Conservation (phyloP, 2,113 vertebrate species). For the Pitta sordida region DNA sequence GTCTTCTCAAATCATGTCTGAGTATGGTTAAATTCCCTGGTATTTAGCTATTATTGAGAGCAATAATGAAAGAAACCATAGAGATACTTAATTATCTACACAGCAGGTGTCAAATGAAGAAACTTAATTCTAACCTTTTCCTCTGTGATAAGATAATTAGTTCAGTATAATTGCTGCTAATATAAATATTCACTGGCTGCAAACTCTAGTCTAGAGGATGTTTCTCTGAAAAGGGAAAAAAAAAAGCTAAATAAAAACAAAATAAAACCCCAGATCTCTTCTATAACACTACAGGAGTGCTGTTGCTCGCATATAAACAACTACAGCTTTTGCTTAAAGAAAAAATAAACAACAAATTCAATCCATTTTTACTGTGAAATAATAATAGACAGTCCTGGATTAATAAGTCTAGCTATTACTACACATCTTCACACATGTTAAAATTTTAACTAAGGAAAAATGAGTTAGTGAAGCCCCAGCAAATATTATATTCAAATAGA, state of each 20-base stretch:
- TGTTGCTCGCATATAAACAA: conserved; percentile 62
- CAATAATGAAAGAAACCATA: conserved; percentile 75
- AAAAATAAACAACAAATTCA: not conserved
- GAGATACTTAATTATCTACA: conserved; percentile 80
- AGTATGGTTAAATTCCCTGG: conserved; percentile 71
- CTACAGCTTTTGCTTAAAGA: not conserved
- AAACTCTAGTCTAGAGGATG: conserved; percentile 67
- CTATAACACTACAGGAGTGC: conserved; percentile 8
- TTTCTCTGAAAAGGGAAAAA: conserved; percentile 24
- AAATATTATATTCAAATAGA: accelerated
- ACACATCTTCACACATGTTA: not conserved
- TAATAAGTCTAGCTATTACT: not conserved
- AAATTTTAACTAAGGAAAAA: not conserved
- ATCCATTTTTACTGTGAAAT: conserved; percentile 19
- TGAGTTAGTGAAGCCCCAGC: accelerated
- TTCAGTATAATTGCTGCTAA: conserved; percentile 72
- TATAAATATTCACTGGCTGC: conserved; percentile 78
- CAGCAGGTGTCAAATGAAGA: conserved; percentile 74
- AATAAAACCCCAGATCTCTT: not conserved
- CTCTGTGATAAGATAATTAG: conserved; percentile 81
- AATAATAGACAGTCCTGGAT: not conserved
- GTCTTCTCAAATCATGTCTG: conserved; percentile 74
- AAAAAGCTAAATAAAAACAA: not conserved
- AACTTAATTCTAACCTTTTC: conserved; percentile 77
- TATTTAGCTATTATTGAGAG: conserved; percentile 80